These are phyloP conservation scores for Cochlearius cochlearius DNA, from an alignment of 2,113 vertebrate genomes.

Conservation along the genomic window DNA sequence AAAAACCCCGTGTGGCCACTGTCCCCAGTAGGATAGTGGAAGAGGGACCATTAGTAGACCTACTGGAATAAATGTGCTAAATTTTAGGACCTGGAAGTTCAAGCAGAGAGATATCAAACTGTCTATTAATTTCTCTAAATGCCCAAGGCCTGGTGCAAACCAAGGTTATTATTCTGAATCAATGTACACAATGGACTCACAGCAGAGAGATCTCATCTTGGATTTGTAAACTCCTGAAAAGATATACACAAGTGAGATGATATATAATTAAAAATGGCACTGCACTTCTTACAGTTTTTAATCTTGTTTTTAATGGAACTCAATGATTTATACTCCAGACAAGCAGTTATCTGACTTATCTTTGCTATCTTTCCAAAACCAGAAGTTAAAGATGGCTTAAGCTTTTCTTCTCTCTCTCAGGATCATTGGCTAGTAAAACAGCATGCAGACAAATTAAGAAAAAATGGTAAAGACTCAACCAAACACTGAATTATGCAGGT, in stretches of 20 bases:
- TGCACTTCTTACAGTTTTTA: neutral
- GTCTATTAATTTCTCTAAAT: neutral
- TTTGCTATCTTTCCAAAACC: neutral
- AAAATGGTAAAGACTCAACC: neutral
- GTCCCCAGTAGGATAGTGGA: neutral
- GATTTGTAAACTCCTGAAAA: neutral
- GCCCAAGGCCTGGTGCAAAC: neutral
- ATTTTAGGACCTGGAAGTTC: neutral
- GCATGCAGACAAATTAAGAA: neutral
- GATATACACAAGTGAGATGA: neutral
- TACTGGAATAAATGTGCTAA: neutral
- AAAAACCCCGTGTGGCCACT: neutral
- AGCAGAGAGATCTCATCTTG: neutral
- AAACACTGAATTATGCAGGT: neutral
- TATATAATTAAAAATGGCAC: neutral
- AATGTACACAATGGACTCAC: neutral
- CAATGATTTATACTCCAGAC: neutral
- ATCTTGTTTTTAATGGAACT: neutral
- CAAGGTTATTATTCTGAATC: neutral
- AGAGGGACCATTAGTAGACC: neutral
- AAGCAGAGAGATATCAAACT: neutral
- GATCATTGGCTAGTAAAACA: neutral
- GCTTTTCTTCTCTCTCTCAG: neutral
- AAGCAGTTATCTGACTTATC: neutral
- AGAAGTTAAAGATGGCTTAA: neutral